Conservation (phyloP, 2,113 vertebrate species). For the Chinchilla lanigera region DNA sequence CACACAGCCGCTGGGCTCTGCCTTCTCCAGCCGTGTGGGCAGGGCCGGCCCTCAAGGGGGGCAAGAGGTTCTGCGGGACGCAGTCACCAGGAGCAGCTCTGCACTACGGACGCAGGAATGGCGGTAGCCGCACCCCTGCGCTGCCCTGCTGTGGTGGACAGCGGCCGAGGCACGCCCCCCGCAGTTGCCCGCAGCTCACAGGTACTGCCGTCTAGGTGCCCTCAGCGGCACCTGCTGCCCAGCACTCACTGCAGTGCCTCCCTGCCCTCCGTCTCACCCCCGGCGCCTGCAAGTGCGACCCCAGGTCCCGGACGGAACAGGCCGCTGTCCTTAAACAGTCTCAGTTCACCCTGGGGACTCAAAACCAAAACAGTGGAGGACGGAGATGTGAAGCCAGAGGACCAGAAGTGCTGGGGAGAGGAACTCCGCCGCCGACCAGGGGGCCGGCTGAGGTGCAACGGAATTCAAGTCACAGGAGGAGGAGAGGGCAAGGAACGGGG, state of each 20-base stretch:
- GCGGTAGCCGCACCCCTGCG: background rate
- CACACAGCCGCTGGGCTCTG: background rate
- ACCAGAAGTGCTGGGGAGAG: background rate
- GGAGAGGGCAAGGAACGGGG: background rate
- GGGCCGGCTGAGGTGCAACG: background rate
- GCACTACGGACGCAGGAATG: background rate
- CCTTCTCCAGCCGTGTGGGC: background rate
- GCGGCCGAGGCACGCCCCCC: background rate
- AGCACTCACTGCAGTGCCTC: background rate
- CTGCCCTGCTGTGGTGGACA: background rate
- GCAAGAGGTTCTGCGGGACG: background rate
- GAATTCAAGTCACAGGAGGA: background rate
- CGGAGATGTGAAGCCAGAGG: background rate
- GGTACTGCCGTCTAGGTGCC: background rate
- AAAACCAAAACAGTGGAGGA: conserved; percentile 1
- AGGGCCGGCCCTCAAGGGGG: background rate
- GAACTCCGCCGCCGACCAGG: background rate
- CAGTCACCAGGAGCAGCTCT: background rate
- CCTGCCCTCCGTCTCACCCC: background rate
- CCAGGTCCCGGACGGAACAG: background rate
- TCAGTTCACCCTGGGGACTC: background rate
- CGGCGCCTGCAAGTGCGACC: background rate
- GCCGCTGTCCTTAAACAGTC: background rate
- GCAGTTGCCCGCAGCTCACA: background rate
- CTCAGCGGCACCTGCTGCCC: background rate